Evolutionary conservation across 92 coral and sea anemone genomes (phyloP).

Genomic region (Bergia sp.): DNA sequence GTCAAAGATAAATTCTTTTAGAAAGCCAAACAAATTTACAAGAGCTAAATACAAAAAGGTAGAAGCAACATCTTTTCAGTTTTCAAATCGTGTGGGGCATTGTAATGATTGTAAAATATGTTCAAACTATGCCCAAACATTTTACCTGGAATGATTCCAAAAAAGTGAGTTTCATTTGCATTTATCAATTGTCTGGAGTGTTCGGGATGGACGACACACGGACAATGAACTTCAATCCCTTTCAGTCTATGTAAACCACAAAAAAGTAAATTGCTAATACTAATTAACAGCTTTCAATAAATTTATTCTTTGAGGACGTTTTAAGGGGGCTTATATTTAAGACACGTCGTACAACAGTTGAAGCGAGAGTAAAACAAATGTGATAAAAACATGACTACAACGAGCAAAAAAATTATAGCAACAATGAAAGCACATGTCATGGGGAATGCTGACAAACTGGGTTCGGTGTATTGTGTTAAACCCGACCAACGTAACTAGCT

Average conservation of each 20-base stretch:
- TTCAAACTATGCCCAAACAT: background rate
- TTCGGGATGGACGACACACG: background rate
- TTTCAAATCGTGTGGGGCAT: constrained; percentile 3
- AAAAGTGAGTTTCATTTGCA: background rate
- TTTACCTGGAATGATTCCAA: constrained; percentile 10
- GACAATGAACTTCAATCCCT: background rate
- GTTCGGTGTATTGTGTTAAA: background rate
- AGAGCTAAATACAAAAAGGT: background rate
- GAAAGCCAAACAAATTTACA: background rate
- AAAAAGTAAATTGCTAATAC: background rate
- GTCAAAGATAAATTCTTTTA: background rate
- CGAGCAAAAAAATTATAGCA: background rate
- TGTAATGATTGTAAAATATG: background rate
- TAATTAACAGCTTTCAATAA: constrained; percentile 3
- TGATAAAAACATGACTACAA: background rate
- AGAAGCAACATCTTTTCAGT: background rate
- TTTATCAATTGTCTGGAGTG: background rate
- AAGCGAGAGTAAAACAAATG: background rate
- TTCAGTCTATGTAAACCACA: background rate
- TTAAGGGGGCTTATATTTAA: background rate
- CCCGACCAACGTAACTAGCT: background rate
- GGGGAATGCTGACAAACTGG: background rate
- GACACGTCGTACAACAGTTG: background rate
- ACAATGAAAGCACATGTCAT: background rate
- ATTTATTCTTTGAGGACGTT: background rate